These are phyloP conservation scores for Argyra leucocephala DNA, from an alignment of 2,888 invertebrate species.

Conservation along the genomic window DNA sequence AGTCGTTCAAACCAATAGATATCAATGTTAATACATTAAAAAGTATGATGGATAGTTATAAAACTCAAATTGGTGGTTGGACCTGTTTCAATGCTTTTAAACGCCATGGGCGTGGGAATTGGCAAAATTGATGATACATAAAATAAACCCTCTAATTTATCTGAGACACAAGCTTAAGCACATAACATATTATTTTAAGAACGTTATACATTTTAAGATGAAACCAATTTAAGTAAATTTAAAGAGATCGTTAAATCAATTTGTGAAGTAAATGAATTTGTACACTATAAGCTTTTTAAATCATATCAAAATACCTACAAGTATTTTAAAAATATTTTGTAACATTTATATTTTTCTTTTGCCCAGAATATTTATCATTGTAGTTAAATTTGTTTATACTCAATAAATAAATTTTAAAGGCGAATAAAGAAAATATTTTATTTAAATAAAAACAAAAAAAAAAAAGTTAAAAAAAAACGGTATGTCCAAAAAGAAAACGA, in stretches of 20 bases:
- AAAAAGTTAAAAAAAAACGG: no score
- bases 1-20: slow-evolving; percentile 62
- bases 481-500: no score
- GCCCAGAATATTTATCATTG: not conserved
- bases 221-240: not conserved
- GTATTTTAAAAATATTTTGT: not conserved
- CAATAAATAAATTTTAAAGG: not conserved
- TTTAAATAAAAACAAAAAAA: no score
- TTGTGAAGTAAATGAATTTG: not conserved
- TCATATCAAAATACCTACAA: not conserved
- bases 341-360: not conserved
- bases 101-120: slow-evolving; percentile 57
- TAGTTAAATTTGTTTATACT: slow-evolving; percentile 3
- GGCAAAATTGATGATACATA: slow-evolving; percentile 18
- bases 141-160: slow-evolving; percentile 19
- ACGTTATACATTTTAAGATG: not conserved
- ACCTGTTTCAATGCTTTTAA: slow-evolving; percentile 75
- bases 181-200: not conserved
- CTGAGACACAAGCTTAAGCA: slow-evolving; percentile 7
- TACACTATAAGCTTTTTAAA: not conserved
- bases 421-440: no score
- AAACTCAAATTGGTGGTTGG: slow-evolving; percentile 77
- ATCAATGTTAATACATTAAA: slow-evolving; percentile 66
- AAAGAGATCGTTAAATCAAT: not conserved
- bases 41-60: slow-evolving; percentile 76